These are phyloP conservation scores for Channa striata DNA, from an alignment of 2,797 vertebrate species.

Conservation along the genomic window DNA sequence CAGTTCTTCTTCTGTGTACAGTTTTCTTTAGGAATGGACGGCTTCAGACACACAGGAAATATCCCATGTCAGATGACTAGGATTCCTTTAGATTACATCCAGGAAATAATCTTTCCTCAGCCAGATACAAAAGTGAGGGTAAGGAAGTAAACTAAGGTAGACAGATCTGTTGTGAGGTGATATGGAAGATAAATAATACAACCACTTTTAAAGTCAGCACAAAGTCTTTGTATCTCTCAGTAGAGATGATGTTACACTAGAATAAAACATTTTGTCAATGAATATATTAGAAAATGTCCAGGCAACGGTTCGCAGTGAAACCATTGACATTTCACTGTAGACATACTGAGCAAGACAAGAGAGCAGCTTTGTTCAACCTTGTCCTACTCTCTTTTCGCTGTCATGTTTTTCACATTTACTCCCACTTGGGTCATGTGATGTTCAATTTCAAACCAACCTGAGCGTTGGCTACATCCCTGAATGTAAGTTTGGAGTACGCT, in stretches of 20 bases:
- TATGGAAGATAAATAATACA: conserved; percentile 14
- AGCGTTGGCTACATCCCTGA: conserved; percentile 42
- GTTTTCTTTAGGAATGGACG: conserved; percentile 65
- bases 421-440: conserved; percentile 50
- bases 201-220: not conserved
- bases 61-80: conserved; percentile 66
- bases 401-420: conserved; percentile 72
- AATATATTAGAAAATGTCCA: conserved; percentile 40
- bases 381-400: conserved; percentile 21
- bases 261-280: conserved; percentile 14
- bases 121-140: conserved; percentile 36
- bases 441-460: conserved; percentile 34
- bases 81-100: conserved; percentile 74
- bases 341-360: conserved; percentile 21
- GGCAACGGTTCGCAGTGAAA: conserved; percentile 39
- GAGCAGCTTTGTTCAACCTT: conserved; percentile 26
- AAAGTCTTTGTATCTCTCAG: not conserved
- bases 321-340: conserved; percentile 34
- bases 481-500: conserved; percentile 18
- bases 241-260: not conserved
- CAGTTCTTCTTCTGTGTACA: conserved; percentile 51
- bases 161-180: conserved; percentile 20
- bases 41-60: conserved; percentile 74
- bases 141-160: conserved; percentile 58
- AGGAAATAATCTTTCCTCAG: conserved; percentile 63